Evolutionary conservation across 2,888 invertebrate genomes (phyloP).

Genomic region (Protodeltote pygarga): DNA sequence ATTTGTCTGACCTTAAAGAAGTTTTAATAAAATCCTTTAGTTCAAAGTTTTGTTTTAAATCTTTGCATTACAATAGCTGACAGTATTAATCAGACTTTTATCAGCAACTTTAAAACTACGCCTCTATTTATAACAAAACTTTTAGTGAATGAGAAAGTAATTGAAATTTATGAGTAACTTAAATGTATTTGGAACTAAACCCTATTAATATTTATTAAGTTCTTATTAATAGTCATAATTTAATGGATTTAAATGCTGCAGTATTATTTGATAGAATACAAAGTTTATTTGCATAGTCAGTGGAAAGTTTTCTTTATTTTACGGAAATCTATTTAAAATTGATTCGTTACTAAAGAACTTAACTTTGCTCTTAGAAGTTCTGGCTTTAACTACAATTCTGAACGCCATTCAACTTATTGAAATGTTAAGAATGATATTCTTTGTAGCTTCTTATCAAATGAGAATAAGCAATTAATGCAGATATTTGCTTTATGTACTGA

Average conservation of each 20-base stretch:
- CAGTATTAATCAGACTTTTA: background rate
- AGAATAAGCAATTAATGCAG: no score
- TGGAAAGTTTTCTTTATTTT: constrained; percentile 32
- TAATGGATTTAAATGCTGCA: constrained; percentile 10
- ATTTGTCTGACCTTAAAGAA: background rate
- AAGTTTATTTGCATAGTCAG: constrained; percentile 32
- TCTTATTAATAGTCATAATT: constrained; percentile 13
- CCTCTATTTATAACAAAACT: background rate
- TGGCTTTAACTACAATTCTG: constrained; percentile 7
- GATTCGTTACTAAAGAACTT: constrained; percentile 12
- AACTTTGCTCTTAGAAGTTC: constrained; percentile 15
- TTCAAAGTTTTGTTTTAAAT: background rate
- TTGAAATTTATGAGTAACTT: background rate
- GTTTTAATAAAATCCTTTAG: background rate
- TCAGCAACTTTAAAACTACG: background rate
- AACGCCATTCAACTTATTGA: background rate
- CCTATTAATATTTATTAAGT: background rate
- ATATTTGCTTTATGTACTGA: no score
- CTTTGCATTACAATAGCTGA: background rate
- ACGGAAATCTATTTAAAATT: constrained; percentile 23
- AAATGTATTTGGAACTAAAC: background rate
- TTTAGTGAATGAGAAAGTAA: background rate
- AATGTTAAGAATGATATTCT: background rate
- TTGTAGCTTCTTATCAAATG: no score
- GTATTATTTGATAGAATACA: constrained; percentile 10